These are phyloP conservation scores for Catostylus mosaicus DNA, from an alignment of 30 jellyfish, hydroid and myxozoan species.

Conservation along the genomic window DNA sequence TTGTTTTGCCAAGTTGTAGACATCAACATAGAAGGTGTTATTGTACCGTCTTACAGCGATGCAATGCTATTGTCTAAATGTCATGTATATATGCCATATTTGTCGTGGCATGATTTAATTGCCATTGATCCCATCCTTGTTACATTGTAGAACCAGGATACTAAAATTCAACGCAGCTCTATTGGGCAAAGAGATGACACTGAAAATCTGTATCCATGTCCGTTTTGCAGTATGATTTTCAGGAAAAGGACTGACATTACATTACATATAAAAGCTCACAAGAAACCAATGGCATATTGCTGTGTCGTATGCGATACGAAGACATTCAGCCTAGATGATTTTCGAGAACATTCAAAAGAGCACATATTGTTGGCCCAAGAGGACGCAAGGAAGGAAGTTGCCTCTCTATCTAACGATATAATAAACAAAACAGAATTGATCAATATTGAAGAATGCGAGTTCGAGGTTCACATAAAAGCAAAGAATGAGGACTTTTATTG, in stretches of 20 bases:
- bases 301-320: conserved; percentile 18
- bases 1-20: no score
- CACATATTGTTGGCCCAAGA: background rate
- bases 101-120: no score
- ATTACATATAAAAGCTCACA: background rate
- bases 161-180: no score
- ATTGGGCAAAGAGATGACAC: no score
- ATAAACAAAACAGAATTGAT: background rate
- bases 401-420: background rate
- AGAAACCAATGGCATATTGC: conserved; percentile 19
- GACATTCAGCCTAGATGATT: conserved; percentile 11
- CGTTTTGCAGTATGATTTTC: conserved; percentile 13
- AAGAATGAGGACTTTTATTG: conserved; percentile 19
- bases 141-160: no score
- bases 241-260: conserved; percentile 15
- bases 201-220: conserved; percentile 20
- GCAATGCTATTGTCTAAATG: no score
- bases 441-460: conserved; percentile 6
- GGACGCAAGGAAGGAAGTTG: conserved; percentile 18
- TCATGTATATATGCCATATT: no score
- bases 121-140: no score
- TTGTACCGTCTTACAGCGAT: no score
- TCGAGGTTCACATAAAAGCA: conserved; percentile 16
- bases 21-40: no score
- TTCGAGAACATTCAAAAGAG: conserved; percentile 10